A percentile compares a stretch with the other conserved stretches of the same genome.
Conservation (phyloP, 2,113 vertebrate genomes). For the Lucifuga dentata region DNA sequence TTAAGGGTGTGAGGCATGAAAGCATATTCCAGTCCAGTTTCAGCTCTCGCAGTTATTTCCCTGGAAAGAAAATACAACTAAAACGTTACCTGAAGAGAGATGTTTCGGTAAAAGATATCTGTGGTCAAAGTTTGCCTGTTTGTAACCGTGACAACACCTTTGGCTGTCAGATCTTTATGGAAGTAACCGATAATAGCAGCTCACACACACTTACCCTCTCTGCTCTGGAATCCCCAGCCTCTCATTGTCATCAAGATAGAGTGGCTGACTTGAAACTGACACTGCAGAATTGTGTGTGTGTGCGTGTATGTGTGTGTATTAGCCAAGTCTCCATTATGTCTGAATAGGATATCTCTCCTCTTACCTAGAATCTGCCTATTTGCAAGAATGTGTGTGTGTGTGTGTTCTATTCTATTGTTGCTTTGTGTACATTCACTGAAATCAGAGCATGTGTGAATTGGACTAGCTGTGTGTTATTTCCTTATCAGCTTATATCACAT, state of each 20-base stretch:
- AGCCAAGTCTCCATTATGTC: constrained; percentile 58
- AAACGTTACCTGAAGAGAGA: background rate
- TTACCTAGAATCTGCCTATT: constrained; percentile 47
- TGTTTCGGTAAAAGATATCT: background rate
- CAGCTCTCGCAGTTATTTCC: constrained; percentile 4
- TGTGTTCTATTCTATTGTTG: constrained; percentile 6
- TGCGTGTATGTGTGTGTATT: background rate
- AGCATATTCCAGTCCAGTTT: constrained; percentile 30
- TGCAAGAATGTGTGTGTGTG: constrained; percentile 32
- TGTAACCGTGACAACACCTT: background rate
- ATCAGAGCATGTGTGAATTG: constrained; percentile 5
- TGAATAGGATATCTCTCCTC: constrained; percentile 53
- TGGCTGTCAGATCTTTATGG: constrained; percentile 27
- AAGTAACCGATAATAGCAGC: constrained; percentile 37
- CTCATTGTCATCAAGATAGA: constrained; percentile 61
- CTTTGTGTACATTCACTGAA: constrained; percentile 26
- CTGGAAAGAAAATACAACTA: background rate
- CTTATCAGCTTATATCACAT: background rate
- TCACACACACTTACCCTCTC: constrained; percentile 28
- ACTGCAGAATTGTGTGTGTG: constrained; percentile 37
- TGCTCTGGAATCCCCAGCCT: constrained; percentile 58
- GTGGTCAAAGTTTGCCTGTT: background rate
- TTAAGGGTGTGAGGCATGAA: constrained; percentile 38
- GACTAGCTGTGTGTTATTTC: constrained; percentile 18
- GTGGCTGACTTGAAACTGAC: constrained; percentile 60